A percentile compares a stretch with the other conserved stretches of the same genome.
Conservation (phyloP, 2,888 invertebrate species). For the Caenorhabditis angaria region DNA sequence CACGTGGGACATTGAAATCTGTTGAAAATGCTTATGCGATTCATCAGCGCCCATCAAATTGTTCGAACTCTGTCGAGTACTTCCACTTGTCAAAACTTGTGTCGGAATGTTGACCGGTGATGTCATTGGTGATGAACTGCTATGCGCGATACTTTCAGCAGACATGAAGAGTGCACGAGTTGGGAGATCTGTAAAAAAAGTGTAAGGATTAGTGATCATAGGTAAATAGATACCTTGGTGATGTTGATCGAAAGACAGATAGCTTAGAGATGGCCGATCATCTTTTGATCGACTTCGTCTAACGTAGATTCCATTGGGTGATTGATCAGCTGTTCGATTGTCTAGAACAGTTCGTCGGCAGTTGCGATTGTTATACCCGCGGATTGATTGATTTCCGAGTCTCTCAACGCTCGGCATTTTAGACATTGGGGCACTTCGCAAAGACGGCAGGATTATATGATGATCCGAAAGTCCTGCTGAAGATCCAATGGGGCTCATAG, state of each 20-base stretch:
- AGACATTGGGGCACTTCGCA: conserved; percentile 43
- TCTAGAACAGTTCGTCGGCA: conserved; percentile 46
- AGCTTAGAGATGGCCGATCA: conserved; percentile 43
- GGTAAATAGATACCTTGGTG: conserved; percentile 25
- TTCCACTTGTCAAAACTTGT: neutral
- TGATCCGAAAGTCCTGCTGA: conserved; percentile 11
- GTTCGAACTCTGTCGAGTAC: conserved; percentile 28
- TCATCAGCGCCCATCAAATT: conserved; percentile 30
- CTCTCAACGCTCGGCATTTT: conserved; percentile 43
- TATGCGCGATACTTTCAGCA: conserved; percentile 37
- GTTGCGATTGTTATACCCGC: conserved; percentile 34
- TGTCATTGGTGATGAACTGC: conserved; percentile 32
- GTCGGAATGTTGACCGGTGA: conserved; percentile 26
- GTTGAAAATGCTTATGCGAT: conserved; percentile 40
- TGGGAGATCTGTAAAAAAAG: neutral
- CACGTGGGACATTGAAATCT: conserved; percentile 50
- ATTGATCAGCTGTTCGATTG: conserved; percentile 39
- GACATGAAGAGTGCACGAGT: conserved; percentile 47
- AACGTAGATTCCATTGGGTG: conserved; percentile 51
- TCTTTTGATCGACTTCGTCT: conserved; percentile 51
- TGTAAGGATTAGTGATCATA: neutral
- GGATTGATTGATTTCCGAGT: conserved; percentile 33
- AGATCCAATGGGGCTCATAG: conserved; percentile 46
- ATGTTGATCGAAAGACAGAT: conserved; percentile 32
- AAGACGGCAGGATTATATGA: conserved; percentile 1